phyloP scores from a whole-genome alignment of 2,797 vertebrate genomes.

The Sarcophilus harrisii region DNA sequence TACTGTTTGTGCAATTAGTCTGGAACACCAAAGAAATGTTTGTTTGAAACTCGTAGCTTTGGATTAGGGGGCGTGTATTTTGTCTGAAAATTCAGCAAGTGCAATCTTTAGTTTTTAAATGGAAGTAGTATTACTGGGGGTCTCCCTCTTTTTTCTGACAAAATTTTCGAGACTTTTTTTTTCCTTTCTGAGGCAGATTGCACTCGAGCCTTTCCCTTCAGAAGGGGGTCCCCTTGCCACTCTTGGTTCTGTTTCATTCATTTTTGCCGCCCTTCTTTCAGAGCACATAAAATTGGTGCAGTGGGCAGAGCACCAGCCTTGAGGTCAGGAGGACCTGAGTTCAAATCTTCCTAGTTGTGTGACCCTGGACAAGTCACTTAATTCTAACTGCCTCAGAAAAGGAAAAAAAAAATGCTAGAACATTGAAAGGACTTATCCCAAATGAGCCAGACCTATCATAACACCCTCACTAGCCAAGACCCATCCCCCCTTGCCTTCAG shows the following conservation, averaged over 20 bases:
- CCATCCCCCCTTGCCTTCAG: neutral
- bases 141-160: neutral
- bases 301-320: too few relatives aligned
- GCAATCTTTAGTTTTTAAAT: neutral
- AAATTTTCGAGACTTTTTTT: constrained; percentile 1
- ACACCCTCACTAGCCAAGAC: neutral
- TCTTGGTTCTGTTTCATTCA: neutral
- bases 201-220: neutral
- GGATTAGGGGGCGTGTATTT: neutral
- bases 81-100: neutral
- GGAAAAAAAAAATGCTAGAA: neutral
- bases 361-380: too few relatives aligned
- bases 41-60: constrained; percentile 33
- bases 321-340: too few relatives aligned
- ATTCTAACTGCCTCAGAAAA: too few relatives aligned
- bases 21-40: constrained; percentile 47
- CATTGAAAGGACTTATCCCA: neutral
- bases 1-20: constrained; percentile 40
- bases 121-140: neutral
- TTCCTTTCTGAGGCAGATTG: neutral
- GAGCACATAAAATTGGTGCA: too few relatives aligned
- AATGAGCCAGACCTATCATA: neutral
- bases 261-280: neutral
- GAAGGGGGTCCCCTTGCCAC: neutral
- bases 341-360: too few relatives aligned